Percentiles rank a stretch among this genome's conserved stretches.
phyloP scores from a whole-genome alignment of 1,140 invertebrate genomes.

The Drosophila murphyi region DNA sequence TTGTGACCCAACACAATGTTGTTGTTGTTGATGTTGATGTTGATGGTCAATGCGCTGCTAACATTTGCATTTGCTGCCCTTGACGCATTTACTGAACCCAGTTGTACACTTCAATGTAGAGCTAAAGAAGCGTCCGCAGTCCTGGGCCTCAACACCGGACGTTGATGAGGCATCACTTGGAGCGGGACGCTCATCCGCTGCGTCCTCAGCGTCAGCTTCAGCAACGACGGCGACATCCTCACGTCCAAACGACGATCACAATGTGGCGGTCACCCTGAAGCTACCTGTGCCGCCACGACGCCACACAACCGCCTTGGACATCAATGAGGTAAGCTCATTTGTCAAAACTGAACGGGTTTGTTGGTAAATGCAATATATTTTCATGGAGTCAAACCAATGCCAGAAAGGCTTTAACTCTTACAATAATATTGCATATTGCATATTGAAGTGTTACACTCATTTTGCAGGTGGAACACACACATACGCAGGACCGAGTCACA shows the following conservation, averaged over 20 bases:
- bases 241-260: constrained; percentile 49
- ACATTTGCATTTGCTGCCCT: constrained; percentile 46
- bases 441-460: not conserved
- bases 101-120: constrained; percentile 87
- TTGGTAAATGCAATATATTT: too few relatives aligned
- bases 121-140: constrained; percentile 84
- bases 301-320: constrained; percentile 86
- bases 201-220: constrained; percentile 8
- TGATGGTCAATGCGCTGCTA: constrained; percentile 30
- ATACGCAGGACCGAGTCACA: constrained; percentile 84
- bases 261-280: constrained; percentile 87
- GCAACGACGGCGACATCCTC: not conserved
- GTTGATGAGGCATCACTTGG: constrained; percentile 84
- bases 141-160: constrained; percentile 91
- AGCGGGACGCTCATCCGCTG: not conserved
- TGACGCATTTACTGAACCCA: constrained; percentile 75
- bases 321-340: constrained; percentile 80
- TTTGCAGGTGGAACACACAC: constrained; percentile 68
- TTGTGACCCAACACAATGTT: constrained; percentile 21
- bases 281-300: constrained; percentile 88
- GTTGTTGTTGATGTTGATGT: constrained; percentile 29
- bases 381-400: too few relatives aligned
- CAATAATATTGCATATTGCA: too few relatives aligned
- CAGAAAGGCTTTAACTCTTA: not conserved
- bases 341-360: too few relatives aligned